These are phyloP conservation scores for Pipistrellus pipistrellus DNA, from an alignment of 2,797 vertebrate species.

Conservation along the genomic window DNA sequence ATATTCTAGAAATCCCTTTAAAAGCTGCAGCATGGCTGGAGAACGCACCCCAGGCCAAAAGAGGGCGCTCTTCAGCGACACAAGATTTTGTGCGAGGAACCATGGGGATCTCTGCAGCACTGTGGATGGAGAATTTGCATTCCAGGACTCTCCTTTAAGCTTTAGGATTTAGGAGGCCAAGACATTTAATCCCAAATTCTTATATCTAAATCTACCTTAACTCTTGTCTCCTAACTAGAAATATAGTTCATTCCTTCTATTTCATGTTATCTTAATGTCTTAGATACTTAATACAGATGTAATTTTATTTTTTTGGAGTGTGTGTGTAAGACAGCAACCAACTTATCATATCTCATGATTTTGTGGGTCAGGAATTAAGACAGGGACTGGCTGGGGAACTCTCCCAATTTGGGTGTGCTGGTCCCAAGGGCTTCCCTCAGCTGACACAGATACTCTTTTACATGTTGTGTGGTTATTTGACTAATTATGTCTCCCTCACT, in stretches of 20 bases:
- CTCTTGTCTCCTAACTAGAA: background rate
- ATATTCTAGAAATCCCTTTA: background rate
- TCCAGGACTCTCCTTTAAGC: background rate
- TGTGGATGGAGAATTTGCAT: background rate
- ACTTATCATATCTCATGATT: background rate
- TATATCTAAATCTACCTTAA: background rate
- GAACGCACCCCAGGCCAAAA: background rate
- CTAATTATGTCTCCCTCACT: background rate
- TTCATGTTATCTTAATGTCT: slow-evolving; percentile 10
- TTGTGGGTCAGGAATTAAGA: slow-evolving; percentile 1
- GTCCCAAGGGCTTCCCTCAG: background rate
- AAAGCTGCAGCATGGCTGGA: background rate
- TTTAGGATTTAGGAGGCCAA: background rate
- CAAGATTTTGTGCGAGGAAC: background rate
- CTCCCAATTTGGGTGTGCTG: background rate
- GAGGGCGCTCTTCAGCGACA: slow-evolving; percentile 57
- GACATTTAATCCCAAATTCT: background rate
- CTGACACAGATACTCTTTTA: background rate
- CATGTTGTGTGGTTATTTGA: slow-evolving; percentile 37
- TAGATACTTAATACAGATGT: background rate
- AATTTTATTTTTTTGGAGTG: background rate
- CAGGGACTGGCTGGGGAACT: background rate
- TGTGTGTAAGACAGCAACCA: background rate
- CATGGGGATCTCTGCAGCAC: background rate
- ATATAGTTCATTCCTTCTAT: background rate